phyloP scores from a whole-genome alignment of 2,113 vertebrate genomes.

The Ovis canadensis region DNA sequence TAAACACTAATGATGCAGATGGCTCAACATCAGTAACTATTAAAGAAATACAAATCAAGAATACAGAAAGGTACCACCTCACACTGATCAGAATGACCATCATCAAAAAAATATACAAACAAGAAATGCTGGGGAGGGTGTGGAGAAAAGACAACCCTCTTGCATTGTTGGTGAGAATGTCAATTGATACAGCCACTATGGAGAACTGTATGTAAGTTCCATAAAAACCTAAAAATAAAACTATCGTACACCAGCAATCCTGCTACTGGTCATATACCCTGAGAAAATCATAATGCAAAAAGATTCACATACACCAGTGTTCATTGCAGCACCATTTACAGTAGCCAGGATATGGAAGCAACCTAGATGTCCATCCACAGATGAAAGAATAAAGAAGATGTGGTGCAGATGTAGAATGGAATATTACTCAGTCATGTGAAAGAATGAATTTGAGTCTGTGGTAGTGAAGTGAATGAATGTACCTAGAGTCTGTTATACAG shows the following conservation, averaged over 20 bases:
- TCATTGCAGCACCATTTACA: background rate
- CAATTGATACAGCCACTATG: background rate
- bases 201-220: background rate
- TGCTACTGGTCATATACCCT: background rate
- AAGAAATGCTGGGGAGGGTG: background rate
- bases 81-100: background rate
- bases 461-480: background rate
- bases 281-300: background rate
- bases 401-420: background rate
- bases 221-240: background rate
- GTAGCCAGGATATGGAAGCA: background rate
- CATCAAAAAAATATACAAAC: background rate
- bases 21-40: background rate
- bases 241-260: background rate
- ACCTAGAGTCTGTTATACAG: background rate
- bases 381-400: background rate
- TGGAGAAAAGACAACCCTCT: background rate
- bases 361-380: background rate
- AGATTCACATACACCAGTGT: background rate
- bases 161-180: background rate
- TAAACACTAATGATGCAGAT: background rate
- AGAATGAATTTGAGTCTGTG: background rate
- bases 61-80: background rate
- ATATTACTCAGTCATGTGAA: accelerated
- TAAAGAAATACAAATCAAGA: background rate